phyloP scores from a whole-genome alignment of 2,888 invertebrate species.

The Dasysyrphus albostriatus region DNA sequence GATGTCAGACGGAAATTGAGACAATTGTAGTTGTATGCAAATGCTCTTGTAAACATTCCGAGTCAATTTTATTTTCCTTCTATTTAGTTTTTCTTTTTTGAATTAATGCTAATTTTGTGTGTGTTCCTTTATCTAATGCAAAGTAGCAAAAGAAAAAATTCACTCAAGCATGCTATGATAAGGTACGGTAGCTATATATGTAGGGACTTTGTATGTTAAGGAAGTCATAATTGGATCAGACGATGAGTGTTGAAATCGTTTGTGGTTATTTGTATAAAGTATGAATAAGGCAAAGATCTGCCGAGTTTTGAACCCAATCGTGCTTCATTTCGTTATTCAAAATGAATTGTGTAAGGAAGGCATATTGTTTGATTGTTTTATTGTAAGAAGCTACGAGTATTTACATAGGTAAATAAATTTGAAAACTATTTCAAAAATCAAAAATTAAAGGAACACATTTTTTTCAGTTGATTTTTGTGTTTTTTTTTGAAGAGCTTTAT shows the following conservation, averaged over 20 bases:
- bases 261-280: slow-evolving; percentile 25
- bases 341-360: not conserved
- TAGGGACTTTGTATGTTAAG: slow-evolving; percentile 30
- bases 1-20: slow-evolving; percentile 67
- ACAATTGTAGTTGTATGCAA: slow-evolving; percentile 65
- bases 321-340: not conserved
- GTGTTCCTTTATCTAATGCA: not conserved
- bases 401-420: too few species aligned
- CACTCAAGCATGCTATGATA: slow-evolving; percentile 11
- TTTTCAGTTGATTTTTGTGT: too few species aligned
- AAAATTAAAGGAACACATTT: too few species aligned
- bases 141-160: not conserved
- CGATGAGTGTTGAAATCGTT: slow-evolving; percentile 43
- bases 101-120: slow-evolving; percentile 23
- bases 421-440: too few species aligned
- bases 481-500: too few species aligned
- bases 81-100: not conserved
- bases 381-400: too few species aligned
- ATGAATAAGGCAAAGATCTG: not conserved
- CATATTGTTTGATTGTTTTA: not conserved
- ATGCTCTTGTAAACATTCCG: slow-evolving; percentile 54
- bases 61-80: slow-evolving; percentile 2
- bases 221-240: slow-evolving; percentile 52
- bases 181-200: too few species aligned
- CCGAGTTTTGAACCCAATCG: slow-evolving; percentile 2